Evolutionary conservation across 1,140 invertebrate species (phyloP).

Genomic region (Caerostris darwini): DNA sequence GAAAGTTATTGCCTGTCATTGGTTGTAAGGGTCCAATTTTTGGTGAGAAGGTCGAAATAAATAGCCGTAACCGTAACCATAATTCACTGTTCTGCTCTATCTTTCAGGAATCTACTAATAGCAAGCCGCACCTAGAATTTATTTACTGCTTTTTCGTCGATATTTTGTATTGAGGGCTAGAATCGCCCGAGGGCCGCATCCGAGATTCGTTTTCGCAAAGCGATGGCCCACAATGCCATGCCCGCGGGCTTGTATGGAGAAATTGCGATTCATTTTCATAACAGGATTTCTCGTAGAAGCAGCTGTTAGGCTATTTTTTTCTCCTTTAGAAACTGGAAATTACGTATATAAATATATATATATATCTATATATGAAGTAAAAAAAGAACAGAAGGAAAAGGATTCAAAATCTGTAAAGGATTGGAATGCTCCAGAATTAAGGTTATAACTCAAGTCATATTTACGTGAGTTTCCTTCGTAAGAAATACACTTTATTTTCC

Average conservation of each 20-base stretch:
- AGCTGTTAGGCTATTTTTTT: background rate
- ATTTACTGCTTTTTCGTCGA: too few species aligned
- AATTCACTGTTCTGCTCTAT: conserved; percentile 64
- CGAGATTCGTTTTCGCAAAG: background rate
- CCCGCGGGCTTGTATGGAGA: background rate
- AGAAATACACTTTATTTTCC: too few species aligned
- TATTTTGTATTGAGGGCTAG: background rate
- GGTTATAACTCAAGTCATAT: too few species aligned
- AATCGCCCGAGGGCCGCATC: background rate
- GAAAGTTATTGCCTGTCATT: background rate
- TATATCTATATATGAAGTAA: background rate
- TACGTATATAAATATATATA: too few species aligned
- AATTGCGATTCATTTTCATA: conserved; percentile 58
- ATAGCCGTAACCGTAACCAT: conserved; percentile 30
- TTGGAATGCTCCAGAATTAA: background rate
- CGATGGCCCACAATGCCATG: conserved; percentile 52
- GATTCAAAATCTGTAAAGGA: background rate
- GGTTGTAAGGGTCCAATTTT: background rate
- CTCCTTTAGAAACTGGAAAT: background rate
- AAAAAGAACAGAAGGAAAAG: background rate
- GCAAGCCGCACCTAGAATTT: conserved; percentile 43
- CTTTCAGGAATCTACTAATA: conserved; percentile 65
- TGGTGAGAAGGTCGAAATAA: background rate
- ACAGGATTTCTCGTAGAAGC: conserved; percentile 47
- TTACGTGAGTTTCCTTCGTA: too few species aligned